phyloP scores from a whole-genome alignment of 2,797 vertebrate genomes.

The Danio choprae region DNA sequence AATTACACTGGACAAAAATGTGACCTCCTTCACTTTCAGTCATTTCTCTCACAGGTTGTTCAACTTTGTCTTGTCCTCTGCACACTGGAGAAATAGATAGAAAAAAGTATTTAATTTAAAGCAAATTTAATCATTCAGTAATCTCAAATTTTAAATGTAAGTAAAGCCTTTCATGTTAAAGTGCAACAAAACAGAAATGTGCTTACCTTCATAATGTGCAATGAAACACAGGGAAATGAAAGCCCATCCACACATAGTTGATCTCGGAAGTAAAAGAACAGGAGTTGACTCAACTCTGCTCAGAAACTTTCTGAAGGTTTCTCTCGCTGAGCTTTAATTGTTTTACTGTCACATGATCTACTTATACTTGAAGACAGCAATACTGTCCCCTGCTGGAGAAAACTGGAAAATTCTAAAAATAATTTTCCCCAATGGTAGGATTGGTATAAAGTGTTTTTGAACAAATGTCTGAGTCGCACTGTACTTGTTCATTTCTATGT shows the following conservation, averaged over 20 bases:
- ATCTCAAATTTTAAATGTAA: neutral
- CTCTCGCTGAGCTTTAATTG: neutral
- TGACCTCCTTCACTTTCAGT: neutral
- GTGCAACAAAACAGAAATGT: neutral
- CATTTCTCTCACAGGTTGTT: neutral
- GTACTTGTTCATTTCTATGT: no score
- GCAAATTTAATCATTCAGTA: neutral
- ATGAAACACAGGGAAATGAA: no score
- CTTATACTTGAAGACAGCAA: neutral
- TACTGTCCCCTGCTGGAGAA: neutral
- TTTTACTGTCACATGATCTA: neutral
- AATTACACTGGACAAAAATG: neutral
- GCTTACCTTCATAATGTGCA: neutral
- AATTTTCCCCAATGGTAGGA: no score
- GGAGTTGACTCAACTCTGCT: neutral
- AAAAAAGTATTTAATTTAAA: neutral
- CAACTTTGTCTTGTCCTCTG: no score
- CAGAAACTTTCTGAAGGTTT: neutral
- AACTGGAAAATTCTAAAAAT: no score
- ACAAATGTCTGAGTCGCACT: no score
- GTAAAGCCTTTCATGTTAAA: neutral
- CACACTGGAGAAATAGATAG: no score
- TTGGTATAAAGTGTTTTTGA: no score
- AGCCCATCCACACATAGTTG: no score
- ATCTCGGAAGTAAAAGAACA: no score